These are phyloP conservation scores for Thyatira batis DNA, from an alignment of 2,888 invertebrate genomes.

Conservation along the genomic window DNA sequence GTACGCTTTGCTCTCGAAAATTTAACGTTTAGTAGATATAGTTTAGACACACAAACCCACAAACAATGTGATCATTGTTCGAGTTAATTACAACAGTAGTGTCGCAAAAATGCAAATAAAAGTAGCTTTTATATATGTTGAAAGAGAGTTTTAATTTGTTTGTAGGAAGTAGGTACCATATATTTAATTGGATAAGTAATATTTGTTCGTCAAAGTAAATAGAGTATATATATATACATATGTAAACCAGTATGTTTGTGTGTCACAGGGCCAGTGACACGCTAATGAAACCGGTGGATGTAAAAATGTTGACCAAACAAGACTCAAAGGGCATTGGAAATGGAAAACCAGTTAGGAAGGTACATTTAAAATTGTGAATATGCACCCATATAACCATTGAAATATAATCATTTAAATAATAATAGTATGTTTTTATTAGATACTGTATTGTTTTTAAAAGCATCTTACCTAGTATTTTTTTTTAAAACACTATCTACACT, in stretches of 20 bases:
- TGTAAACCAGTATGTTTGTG: constrained; percentile 27
- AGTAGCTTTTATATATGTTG: neutral
- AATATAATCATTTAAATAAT: too few species aligned
- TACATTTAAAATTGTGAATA: neutral
- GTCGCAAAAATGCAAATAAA: neutral
- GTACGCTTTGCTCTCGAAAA: constrained; percentile 28
- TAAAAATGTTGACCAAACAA: constrained; percentile 7
- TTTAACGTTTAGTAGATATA: constrained; percentile 16
- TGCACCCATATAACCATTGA: too few species aligned
- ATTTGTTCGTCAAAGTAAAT: neutral
- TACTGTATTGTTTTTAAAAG: too few species aligned
- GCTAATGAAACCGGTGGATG: constrained; percentile 39
- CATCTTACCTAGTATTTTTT: too few species aligned
- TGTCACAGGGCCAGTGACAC: constrained; percentile 42
- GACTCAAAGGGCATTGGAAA: neutral
- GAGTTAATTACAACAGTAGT: neutral
- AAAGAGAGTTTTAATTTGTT: neutral
- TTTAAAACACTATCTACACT: too few species aligned
- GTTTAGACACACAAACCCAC: constrained; percentile 12
- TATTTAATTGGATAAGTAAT: neutral
- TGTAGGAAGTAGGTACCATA: too few species aligned
- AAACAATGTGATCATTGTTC: constrained; percentile 1
- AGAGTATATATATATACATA: neutral
- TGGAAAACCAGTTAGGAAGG: neutral
- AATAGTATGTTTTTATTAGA: too few species aligned